Conservation (phyloP, 2,888 invertebrate genomes). For the Meta bourneti region DNA sequence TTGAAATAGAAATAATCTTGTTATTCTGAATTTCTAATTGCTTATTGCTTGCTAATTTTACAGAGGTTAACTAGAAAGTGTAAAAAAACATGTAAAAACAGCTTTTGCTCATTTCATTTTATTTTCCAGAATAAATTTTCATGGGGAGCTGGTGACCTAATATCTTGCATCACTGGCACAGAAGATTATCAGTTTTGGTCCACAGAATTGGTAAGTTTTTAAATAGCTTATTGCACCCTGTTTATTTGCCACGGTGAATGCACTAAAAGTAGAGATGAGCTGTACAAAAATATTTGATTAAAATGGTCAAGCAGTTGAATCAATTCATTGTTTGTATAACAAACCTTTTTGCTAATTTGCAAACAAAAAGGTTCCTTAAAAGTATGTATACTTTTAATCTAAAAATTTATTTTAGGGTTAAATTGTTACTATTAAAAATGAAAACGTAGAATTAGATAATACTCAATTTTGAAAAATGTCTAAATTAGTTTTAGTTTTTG, state of each 20-base stretch:
- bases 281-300: background rate
- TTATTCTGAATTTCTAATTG: no score
- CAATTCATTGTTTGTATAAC: background rate
- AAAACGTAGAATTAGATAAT: no score
- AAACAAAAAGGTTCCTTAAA: background rate
- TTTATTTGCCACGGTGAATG: background rate
- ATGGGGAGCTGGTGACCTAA: conserved; percentile 24
- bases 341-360: background rate
- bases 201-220: conserved; percentile 41
- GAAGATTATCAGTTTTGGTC: conserved; percentile 69
- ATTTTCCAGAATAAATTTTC: conserved; percentile 41
- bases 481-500: no score
- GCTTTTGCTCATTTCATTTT: background rate
- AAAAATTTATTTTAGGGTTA: no score
- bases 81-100: no score
- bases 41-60: no score
- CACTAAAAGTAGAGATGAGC: background rate
- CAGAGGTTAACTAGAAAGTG: no score
- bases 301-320: background rate
- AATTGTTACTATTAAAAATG: no score
- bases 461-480: no score
- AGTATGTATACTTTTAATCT: no score
- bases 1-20: no score
- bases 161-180: conserved; percentile 59
- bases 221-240: background rate